These are phyloP conservation scores for Spizaetus ornatus DNA, from an alignment of 2,113 vertebrate genomes.

Conservation along the genomic window DNA sequence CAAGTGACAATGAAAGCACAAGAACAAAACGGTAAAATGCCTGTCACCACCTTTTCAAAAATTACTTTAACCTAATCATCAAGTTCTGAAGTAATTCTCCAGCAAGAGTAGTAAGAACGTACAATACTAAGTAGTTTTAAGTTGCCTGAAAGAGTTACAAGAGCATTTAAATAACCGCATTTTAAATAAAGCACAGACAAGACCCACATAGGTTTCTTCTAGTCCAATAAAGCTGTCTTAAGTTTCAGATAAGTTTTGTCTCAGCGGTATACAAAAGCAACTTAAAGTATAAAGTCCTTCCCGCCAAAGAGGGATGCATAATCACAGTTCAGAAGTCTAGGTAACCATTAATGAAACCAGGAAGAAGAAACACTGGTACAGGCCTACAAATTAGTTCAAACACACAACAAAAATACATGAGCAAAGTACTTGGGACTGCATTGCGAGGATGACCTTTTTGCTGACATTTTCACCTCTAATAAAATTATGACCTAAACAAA, in stretches of 20 bases:
- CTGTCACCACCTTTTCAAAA: not conserved
- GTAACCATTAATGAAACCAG: not conserved
- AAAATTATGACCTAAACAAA: not conserved
- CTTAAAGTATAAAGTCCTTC: not conserved
- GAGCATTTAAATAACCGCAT: not conserved
- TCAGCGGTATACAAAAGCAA: not conserved
- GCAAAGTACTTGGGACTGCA: not conserved
- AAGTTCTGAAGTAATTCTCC: not conserved
- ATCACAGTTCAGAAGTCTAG: not conserved
- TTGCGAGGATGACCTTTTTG: not conserved
- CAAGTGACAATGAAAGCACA: not conserved
- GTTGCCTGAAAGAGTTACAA: not conserved
- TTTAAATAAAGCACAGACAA: not conserved
- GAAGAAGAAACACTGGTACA: not conserved
- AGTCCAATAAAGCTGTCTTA: not conserved
- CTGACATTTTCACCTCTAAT: not conserved
- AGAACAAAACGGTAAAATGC: not conserved
- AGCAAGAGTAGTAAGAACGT: not conserved
- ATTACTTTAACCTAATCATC: not conserved
- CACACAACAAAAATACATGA: not conserved
- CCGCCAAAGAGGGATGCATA: not conserved
- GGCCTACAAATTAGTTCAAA: not conserved
- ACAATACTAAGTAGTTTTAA: not conserved
- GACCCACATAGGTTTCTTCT: not conserved
- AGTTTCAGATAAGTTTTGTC: not conserved